Base-by-base conservation (phyloP, 2,113 vertebrate species). In the Campylomormyrus tamandua region DNA sequence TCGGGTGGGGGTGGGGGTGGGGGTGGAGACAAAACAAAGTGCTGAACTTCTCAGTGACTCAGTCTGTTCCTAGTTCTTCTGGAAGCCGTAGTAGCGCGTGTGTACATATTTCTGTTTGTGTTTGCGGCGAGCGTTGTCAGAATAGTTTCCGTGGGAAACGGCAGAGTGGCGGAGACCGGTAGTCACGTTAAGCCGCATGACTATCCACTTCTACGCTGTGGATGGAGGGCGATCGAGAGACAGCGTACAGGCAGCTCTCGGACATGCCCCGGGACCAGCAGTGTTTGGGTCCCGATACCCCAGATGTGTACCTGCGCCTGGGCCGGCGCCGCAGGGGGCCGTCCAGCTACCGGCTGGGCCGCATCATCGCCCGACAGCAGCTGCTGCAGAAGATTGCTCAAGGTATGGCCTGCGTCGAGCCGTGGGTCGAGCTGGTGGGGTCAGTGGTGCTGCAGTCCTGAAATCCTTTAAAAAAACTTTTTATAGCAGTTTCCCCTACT, bases 221-320 rank as follows among this genome's bases (percentile, higher is more conserved):
- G 56, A 52, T 35, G 19, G 53, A 21, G 74, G 7, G 3, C 11
- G 1, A 56, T 10, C 48, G 13, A 56, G 86, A 56, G 5, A 56
- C 50, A 31, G 98, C 98, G 97, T 93, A 96, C 88, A 95, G 95
- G 90, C 96, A 97, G 94, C 95, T 97, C 90, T 92, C 96, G 15
- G 94, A 53, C 31, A 31, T 27, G 86, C 4, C 2, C 6, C 27
- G 3, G 48, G 94, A 95, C 90, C 66, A 5, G 0, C 91, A 92
- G 0, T 93, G 92, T 62, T 93, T 96, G 95, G 95, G 94, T 1
- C 88, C 90, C 11, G 93, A 94, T 3, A 93, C 93, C 9, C 93
- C 94, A 86, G 91, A 94, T 6, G 88, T 94, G 90, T 96, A 95
- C 93, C 94, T 96, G 92, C 93, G 95, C 90, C 93, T 95, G 91